Evolutionary conservation across 2,888 invertebrate genomes (phyloP).

Genomic region (Campoplex capitator): DNA sequence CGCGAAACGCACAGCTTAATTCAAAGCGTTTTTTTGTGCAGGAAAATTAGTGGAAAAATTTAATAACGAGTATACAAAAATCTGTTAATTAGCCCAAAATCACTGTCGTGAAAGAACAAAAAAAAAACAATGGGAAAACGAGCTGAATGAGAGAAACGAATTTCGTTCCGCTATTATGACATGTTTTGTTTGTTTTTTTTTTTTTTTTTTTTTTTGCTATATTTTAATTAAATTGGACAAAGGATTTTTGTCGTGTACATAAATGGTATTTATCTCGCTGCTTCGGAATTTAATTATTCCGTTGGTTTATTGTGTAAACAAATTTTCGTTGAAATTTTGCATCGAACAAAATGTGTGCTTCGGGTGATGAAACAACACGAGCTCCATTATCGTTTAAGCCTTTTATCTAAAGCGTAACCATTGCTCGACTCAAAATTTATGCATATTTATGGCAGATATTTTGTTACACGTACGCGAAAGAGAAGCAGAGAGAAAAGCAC

Average conservation of each 20-base stretch:
- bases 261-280: background rate
- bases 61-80: background rate
- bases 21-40: background rate
- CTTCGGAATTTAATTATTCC: constrained; percentile 26
- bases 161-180: constrained; percentile 1
- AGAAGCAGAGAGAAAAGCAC: constrained; percentile 15
- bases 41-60: background rate
- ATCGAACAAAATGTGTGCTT: constrained; percentile 12
- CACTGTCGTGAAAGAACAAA: background rate
- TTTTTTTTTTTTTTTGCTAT: background rate
- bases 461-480: background rate
- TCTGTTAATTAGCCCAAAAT: background rate
- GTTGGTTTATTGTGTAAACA: constrained; percentile 42
- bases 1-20: background rate
- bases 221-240: constrained; percentile 20
- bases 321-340: constrained; percentile 23
- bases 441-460: background rate
- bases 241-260: background rate
- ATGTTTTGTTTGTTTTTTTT: constrained; percentile 5
- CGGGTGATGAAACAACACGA: constrained; percentile 25
- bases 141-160: background rate
- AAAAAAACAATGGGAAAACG: background rate
- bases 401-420: constrained; percentile 77
- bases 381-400: constrained; percentile 77
- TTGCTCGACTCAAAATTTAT: constrained; percentile 43